Conservation (phyloP, 2,113 vertebrate species). For the Jaculus jaculus region DNA sequence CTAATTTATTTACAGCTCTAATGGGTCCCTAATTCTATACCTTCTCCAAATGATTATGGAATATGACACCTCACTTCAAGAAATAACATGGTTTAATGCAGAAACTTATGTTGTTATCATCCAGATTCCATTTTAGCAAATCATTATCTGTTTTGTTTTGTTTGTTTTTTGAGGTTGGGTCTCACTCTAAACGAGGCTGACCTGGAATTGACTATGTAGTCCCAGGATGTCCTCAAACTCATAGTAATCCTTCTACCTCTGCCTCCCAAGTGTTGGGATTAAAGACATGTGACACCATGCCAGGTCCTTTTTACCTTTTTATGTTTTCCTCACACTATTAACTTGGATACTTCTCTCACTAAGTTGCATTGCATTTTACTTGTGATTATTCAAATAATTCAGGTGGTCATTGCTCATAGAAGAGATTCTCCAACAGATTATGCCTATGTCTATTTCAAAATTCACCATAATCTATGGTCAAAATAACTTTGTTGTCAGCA, state of each 20-base stretch:
- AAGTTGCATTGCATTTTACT: background rate
- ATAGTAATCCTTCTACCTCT: too few species aligned
- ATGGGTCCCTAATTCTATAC: background rate
- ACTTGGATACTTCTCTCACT: background rate
- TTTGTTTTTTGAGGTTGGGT: too few species aligned
- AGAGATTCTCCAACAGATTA: background rate
- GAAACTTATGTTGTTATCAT: background rate
- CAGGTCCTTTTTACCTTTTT: background rate
- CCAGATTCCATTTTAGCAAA: background rate
- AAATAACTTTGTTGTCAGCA: background rate
- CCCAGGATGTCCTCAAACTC: too few species aligned
- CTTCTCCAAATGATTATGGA: background rate
- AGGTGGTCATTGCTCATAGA: background rate
- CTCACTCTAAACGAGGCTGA: too few species aligned
- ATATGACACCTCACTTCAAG: accelerated
- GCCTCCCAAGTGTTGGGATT: too few species aligned
- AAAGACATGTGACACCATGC: too few species aligned
- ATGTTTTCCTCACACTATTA: background rate
- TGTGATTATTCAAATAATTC: background rate
- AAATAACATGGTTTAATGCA: background rate
- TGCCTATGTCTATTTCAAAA: background rate
- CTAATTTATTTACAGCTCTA: background rate
- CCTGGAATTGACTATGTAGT: too few species aligned
- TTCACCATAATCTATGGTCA: background rate
- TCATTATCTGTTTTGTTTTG: too few species aligned